Evolutionary conservation across 1,140 invertebrate species (phyloP).

Genomic region (Psilanteris sp.): DNA sequence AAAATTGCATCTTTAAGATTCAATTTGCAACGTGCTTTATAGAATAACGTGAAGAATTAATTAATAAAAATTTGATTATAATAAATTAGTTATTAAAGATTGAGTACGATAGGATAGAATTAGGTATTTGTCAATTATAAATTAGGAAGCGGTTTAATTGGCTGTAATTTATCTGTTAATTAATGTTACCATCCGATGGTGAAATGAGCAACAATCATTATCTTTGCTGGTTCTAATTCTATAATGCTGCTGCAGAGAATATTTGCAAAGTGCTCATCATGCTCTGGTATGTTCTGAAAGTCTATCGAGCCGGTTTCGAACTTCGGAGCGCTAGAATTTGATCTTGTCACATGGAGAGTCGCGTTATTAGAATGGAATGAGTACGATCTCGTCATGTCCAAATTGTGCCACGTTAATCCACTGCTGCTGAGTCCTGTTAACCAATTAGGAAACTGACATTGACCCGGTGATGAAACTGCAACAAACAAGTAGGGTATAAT

Average conservation of each 20-base stretch:
- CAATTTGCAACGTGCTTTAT: too few species aligned
- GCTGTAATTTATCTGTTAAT: slow-evolving; percentile 6
- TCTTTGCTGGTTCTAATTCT: slow-evolving; percentile 81
- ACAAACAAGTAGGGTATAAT: too few species aligned
- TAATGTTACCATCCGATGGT: slow-evolving; percentile 86
- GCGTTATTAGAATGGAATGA: slow-evolving; percentile 87
- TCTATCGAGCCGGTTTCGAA: slow-evolving; percentile 73
- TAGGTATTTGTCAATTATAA: too few species aligned
- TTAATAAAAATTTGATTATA: too few species aligned
- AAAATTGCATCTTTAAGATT: too few species aligned
- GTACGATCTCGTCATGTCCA: slow-evolving; percentile 87
- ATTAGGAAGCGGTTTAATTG: background rate
- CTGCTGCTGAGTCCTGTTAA: slow-evolving; percentile 83
- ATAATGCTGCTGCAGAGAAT: slow-evolving; percentile 85
- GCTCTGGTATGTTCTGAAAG: slow-evolving; percentile 77
- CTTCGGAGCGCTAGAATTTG: slow-evolving; percentile 72
- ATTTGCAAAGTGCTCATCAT: slow-evolving; percentile 83
- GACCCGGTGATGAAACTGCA: slow-evolving; percentile 78
- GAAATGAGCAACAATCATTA: slow-evolving; percentile 85
- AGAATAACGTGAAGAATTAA: too few species aligned
- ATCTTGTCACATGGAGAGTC: slow-evolving; percentile 83
- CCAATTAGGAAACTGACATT: slow-evolving; percentile 88
- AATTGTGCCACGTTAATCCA: slow-evolving; percentile 86
- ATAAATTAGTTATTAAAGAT: too few species aligned
- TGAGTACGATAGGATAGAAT: too few species aligned